These are phyloP conservation scores for Donacobius atricapilla DNA, from an alignment of 2,113 vertebrate genomes.

Conservation along the genomic window DNA sequence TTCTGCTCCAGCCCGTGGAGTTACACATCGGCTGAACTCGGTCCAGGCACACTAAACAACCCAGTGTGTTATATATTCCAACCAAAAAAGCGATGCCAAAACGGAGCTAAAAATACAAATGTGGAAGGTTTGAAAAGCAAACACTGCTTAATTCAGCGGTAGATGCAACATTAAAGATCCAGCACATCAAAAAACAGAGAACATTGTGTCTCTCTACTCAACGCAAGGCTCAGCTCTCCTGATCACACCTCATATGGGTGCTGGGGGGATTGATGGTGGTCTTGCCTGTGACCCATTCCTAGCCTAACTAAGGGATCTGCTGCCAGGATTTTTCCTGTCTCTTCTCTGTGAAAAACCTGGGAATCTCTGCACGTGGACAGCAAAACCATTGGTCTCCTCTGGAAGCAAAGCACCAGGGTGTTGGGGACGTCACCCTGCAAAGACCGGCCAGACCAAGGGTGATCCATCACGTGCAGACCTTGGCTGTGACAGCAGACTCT, in stretches of 20 bases:
- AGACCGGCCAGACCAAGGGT: not conserved
- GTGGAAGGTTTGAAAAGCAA: conserved; percentile 55
- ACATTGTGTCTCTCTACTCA: not conserved
- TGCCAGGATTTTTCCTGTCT: not conserved
- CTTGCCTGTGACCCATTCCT: not conserved
- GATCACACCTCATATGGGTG: fast-evolving
- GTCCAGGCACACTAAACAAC: conserved; percentile 48
- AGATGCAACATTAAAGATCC: not conserved
- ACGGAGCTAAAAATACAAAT: conserved; percentile 64
- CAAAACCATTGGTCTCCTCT: not conserved
- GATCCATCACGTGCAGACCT: not conserved
- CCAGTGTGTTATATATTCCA: conserved; percentile 52
- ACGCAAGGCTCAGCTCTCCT: not conserved
- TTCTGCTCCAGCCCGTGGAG: conserved; percentile 25
- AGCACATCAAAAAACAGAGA: not conserved
- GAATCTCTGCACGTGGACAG: not conserved
- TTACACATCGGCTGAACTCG: conserved; percentile 27
- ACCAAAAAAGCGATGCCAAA: conserved; percentile 46
- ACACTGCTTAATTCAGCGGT: conserved; percentile 22
- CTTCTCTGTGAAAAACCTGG: not conserved
- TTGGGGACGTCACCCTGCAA: not conserved
- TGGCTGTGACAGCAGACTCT: not conserved
- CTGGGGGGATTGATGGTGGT: fast-evolving
- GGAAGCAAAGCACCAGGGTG: not conserved
- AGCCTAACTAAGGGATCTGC: not conserved